Conservation (phyloP, 2,113 vertebrate species). For the Grammomys surdaster region DNA sequence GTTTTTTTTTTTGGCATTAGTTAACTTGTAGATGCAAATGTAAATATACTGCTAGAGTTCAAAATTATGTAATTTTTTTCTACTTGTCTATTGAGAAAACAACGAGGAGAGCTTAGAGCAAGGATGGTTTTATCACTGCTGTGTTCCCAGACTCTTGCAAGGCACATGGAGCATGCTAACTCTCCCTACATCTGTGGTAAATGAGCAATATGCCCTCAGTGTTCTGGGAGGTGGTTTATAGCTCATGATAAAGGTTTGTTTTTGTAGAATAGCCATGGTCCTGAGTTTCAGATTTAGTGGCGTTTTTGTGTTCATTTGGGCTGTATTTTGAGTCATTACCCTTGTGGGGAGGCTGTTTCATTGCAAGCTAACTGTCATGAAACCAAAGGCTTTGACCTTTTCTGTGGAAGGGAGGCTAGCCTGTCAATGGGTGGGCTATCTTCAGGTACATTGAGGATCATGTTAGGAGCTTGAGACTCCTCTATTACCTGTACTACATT, state of each 20-base stretch:
- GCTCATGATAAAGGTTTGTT: neutral
- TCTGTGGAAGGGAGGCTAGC: neutral
- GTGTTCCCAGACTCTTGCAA: neutral
- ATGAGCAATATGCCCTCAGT: neutral
- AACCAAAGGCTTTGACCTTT: neutral
- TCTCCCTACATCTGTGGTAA: neutral
- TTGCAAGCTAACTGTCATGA: neutral
- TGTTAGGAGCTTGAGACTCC: too few species aligned
- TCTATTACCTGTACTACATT: neutral
- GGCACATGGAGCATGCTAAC: neutral
- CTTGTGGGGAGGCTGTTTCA: neutral
- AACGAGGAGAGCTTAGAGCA: neutral
- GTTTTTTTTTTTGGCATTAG: neutral
- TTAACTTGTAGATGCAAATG: slow-evolving; percentile 21
- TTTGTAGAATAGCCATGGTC: neutral
- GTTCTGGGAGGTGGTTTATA: neutral
- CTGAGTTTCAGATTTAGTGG: neutral
- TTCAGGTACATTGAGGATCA: too few species aligned
- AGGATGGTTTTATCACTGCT: neutral
- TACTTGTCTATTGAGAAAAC: neutral
- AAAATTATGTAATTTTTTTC: neutral
- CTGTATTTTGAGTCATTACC: slow-evolving; percentile 33
- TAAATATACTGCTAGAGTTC: neutral
- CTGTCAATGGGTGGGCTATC: neutral
- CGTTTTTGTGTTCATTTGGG: slow-evolving; percentile 42